These are phyloP conservation scores for Acanthosepion esculentum DNA, from an alignment of 2,888 invertebrate genomes.

Conservation along the genomic window DNA sequence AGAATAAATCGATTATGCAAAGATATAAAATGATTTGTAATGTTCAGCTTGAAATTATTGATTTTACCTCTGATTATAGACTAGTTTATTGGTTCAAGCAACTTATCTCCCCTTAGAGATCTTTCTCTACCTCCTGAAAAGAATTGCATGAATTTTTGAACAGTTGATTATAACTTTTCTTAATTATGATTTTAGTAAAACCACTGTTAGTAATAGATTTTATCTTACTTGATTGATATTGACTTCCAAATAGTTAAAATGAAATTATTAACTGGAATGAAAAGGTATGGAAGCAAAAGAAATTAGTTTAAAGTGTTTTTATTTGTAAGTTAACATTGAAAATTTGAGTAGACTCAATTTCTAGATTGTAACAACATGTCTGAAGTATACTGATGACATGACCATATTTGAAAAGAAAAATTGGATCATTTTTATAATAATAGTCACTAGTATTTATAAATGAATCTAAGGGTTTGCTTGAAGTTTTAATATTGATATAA, in stretches of 20 bases:
- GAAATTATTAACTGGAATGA: too few species aligned
- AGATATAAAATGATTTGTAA: too few species aligned
- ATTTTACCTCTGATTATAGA: too few species aligned
- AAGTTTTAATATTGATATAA: neutral
- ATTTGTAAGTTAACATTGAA: neutral
- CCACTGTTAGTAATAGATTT: neutral
- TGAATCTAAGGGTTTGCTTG: neutral
- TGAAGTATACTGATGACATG: neutral
- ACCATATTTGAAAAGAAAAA: neutral
- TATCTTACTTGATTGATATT: neutral
- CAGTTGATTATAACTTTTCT: too few species aligned
- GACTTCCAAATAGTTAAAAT: neutral
- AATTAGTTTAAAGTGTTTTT: neutral
- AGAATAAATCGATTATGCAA: too few species aligned
- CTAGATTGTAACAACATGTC: neutral
- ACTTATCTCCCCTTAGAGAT: too few species aligned
- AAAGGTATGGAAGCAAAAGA: too few species aligned
- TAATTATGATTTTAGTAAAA: neutral
- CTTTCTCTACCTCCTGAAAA: too few species aligned
- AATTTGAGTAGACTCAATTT: neutral
- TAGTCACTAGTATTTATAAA: neutral
- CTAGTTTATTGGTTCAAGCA: too few species aligned
- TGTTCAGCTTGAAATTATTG: too few species aligned
- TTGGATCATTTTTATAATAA: neutral
- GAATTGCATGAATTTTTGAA: too few species aligned